These are phyloP conservation scores for Megaustenia siamemsis DNA, from an alignment of 2,888 invertebrate species.

Conservation along the genomic window DNA sequence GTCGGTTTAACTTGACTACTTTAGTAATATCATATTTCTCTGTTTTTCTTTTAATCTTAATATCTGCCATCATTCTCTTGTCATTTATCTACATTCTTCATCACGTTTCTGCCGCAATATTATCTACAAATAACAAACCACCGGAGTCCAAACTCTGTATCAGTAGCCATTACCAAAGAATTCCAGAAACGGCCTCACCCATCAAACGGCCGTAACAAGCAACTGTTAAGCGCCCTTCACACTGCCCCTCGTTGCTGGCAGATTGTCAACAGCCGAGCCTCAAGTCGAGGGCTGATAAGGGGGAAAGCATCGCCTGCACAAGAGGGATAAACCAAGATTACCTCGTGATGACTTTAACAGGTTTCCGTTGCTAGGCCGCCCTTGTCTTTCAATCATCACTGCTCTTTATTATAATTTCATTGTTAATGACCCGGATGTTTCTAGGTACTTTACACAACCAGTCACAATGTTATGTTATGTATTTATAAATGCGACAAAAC, in stretches of 20 bases:
- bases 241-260: constrained; percentile 20
- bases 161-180: not conserved
- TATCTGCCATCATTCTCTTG: too few species aligned
- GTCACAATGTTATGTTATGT: not conserved
- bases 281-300: constrained; percentile 45
- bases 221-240: constrained; percentile 38
- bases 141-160: not conserved
- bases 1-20: too few species aligned
- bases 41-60: too few species aligned
- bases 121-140: not conserved
- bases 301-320: constrained; percentile 35
- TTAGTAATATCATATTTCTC: too few species aligned
- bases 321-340: constrained; percentile 43
- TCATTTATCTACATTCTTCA: too few species aligned
- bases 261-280: constrained; percentile 43
- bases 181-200: not conserved
- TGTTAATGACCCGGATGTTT: constrained; percentile 17
- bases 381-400: constrained; percentile 32
- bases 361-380: constrained; percentile 12
- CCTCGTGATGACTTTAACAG: constrained; percentile 42
- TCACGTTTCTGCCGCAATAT: too few species aligned
- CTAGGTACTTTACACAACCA: not conserved
- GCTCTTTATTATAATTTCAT: constrained; percentile 25
- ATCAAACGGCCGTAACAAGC: not conserved
- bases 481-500: not conserved